phyloP scores from a whole-genome alignment of 2,797 vertebrate genomes.

The Tauraco hartlaubi region DNA sequence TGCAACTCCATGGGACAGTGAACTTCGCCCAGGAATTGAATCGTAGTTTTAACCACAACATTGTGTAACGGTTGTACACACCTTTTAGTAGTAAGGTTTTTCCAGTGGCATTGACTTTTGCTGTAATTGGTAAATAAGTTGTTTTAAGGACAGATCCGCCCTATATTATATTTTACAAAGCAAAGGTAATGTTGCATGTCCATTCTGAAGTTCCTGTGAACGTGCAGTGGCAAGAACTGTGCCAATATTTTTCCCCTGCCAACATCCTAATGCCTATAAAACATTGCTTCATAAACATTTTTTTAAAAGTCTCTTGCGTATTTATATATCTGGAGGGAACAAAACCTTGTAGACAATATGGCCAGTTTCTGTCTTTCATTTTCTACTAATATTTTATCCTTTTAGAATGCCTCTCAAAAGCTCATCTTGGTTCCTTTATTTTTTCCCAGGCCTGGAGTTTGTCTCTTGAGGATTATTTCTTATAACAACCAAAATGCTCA shows the following conservation, averaged over 20 bases:
- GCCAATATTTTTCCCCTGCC: background rate
- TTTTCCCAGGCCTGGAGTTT: slow-evolving; percentile 54
- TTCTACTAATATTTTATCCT: slow-evolving; percentile 9
- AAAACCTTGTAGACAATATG: background rate
- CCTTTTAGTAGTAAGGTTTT: slow-evolving; percentile 28
- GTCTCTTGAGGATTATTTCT: slow-evolving; percentile 24
- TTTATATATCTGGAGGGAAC: slow-evolving; percentile 40
- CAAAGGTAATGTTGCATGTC: background rate
- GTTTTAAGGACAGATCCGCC: slow-evolving; percentile 4
- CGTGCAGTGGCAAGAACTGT: background rate
- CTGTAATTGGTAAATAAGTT: slow-evolving; percentile 57
- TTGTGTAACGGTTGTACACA: slow-evolving; percentile 67
- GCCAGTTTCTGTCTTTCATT: background rate
- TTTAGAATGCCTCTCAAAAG: slow-evolving; percentile 13
- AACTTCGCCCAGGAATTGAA: slow-evolving; percentile 71
- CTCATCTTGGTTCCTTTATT: background rate
- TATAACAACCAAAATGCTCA: background rate
- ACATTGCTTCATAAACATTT: slow-evolving; percentile 51
- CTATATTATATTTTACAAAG: slow-evolving; percentile 22
- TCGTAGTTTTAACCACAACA: slow-evolving; percentile 64
- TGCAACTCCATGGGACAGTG: slow-evolving; percentile 54
- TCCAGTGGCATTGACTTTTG: slow-evolving; percentile 7
- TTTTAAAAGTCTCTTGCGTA: background rate
- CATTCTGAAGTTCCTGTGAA: background rate
- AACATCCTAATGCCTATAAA: slow-evolving; percentile 50